Evolutionary conservation across 2,113 vertebrate genomes (phyloP).

Genomic region (sheep (Ovis aries)): DNA sequence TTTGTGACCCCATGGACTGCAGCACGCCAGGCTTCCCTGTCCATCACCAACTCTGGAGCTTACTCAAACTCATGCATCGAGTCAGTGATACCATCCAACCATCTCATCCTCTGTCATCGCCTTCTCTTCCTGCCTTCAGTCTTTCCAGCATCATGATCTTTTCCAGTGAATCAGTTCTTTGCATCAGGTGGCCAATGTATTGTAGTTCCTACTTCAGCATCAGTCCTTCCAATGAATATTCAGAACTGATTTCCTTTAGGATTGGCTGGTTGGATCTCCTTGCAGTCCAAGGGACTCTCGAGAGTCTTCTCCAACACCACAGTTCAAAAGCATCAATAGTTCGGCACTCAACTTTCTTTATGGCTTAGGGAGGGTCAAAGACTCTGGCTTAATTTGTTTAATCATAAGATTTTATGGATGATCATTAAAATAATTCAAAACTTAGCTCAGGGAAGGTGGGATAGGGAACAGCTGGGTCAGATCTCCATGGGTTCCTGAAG

Average conservation of each 20-base stretch:
- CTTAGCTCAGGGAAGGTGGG: neutral
- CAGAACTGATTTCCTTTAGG: neutral
- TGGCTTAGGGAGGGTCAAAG: neutral
- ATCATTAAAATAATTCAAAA: neutral
- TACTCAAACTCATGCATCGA: neutral
- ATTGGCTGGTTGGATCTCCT: neutral
- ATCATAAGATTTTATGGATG: neutral
- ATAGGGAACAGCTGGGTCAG: neutral
- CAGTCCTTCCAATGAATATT: neutral
- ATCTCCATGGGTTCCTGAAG: neutral
- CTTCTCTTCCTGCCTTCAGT: neutral
- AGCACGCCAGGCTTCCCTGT: neutral
- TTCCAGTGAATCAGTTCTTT: neutral
- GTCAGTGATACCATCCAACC: neutral
- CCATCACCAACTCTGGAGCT: neutral
- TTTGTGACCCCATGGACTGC: neutral
- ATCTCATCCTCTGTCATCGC: neutral
- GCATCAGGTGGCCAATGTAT: neutral
- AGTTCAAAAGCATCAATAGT: neutral
- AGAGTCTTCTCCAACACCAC: neutral
- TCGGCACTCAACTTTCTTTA: fast-evolving
- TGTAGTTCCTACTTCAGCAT: neutral
- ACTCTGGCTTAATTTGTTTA: neutral
- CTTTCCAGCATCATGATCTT: neutral
- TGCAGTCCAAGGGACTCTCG: neutral